Evolutionary conservation across 2,113 vertebrate species (phyloP), one percentile per base, ranked within the genome.

Genomic region (Alligator mississippiensis): DNA sequence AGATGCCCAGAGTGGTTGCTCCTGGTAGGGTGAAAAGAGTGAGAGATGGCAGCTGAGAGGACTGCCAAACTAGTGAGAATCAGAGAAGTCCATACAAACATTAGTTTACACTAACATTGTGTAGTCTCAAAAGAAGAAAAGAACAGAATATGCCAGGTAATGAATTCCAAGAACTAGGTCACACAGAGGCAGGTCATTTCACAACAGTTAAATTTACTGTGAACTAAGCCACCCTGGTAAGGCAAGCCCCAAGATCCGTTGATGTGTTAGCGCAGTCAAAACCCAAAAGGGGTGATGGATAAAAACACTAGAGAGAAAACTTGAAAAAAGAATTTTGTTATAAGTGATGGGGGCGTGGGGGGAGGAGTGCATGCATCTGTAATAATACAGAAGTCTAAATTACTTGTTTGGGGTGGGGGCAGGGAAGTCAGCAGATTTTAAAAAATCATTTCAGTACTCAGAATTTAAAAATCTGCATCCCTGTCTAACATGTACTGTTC

Each of bases 271-370:
- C 78, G 47, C 2, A 5, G 70, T 54, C 34, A 74, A 13, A 82
- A 82, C 34, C 72, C n/a, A 75, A 4, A 24, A 5, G 30, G 72
- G 15, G 15, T 60, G 55, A 16, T 30, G 34, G 47, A 14, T n/a
- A 64, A 77, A 60, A 18, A 54, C 16, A 61, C 19, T 55, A 47
- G 47, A 1, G 9, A 47, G 6, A 57, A 77, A 58, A 77, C 1
- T 47, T 25, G 11, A 82, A n/a, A 58, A 54, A 19, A 27, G 27
- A 15, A n/a, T 47, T 47, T 9, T n/a, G 22, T 3, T 4, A 17
- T 19, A 78, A 57, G 57, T 70, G 63, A 5, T 0, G 0, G 2
- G 38, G 7, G 38, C 38, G 7, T 5, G 38, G 38, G 7, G 38
- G 38, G 38, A 38, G 38, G 38, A 38, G 38, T 38, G 38, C 38